phyloP scores from a whole-genome alignment of 2,888 invertebrate species.

The Dicyrtomina minuta region DNA sequence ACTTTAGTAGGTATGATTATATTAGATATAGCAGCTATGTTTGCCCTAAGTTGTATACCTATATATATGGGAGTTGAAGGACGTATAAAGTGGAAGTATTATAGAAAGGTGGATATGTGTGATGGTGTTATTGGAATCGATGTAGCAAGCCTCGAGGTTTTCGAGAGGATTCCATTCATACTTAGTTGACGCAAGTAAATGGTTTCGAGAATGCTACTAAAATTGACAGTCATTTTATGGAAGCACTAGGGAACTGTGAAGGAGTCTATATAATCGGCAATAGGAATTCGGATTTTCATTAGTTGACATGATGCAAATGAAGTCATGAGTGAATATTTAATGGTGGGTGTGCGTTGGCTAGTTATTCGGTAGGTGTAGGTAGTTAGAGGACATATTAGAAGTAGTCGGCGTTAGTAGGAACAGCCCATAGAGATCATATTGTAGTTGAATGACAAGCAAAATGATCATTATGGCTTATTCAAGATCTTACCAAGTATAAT shows the following conservation, averaged over 20 bases:
- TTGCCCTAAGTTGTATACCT: not conserved
- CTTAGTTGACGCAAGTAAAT: constrained; percentile 5
- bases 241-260: not conserved
- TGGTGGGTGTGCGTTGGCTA: not conserved
- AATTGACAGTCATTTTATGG: constrained; percentile 19
- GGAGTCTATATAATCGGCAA: not conserved
- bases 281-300: constrained; percentile 19
- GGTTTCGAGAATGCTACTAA: constrained; percentile 5
- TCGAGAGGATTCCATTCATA: constrained; percentile 3
- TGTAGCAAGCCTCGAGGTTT: not conserved
- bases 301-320: constrained; percentile 9
- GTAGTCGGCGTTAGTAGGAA: not conserved
- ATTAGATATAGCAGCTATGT: no score
- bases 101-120: not conserved
- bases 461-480: not conserved
- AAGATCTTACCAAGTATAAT: constrained; percentile 2
- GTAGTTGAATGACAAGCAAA: not conserved
- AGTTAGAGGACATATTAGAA: not conserved
- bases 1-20: no score
- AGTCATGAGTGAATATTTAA: constrained; percentile 10
- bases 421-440: not conserved
- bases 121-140: no score
- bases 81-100: not conserved
- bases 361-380: not conserved
- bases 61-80: not conserved